Evolutionary conservation across 2,797 vertebrate genomes (phyloP), one percentile per base, ranked within the genome.

Genomic region (Adrianichthys oophorus): DNA sequence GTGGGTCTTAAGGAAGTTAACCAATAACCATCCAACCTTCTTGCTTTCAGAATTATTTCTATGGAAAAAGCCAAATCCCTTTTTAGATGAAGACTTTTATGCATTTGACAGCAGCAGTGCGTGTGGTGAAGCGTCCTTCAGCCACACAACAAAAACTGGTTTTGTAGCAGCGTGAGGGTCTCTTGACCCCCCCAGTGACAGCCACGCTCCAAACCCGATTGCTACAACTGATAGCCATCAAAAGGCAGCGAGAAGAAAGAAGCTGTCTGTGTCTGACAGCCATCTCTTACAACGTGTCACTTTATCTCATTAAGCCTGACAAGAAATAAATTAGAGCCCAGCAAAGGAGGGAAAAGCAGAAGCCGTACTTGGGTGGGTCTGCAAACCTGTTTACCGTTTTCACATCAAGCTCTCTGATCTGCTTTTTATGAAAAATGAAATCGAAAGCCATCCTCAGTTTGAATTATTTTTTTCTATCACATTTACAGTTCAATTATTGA

Each of bases 271-370:
- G 62, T 59, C 70, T 74, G 77, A 82, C 81, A 78, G 49, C 62
- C 73, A 48, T 78, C 65, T 65, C 60, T 63, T 41, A 58, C 62
- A 71, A 42, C 67, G 76, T 62, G n/a, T 64, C 71, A 70, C 75
- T 69, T 87, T 89, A 87, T 87, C 89, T 88, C 79, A 82, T 82
- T 72, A 75, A 55, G 65, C 57, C 71, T 81, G 82, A 83, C 81
- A 71, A 65, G 68, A 78, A 84, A 84, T 85, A 86, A 78, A 86
- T 84, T 69, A 76, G 66, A 80, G 72, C 75, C 72, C 52, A 52
- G 60, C 49, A 48, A 61, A 75, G 15, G 40, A 0, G 17, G 65
- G 40, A 24, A 62, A 76, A 78, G 70, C 55, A 62, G 37, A 17
- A 6, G 0, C 23, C 26, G 57, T 69, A 72, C 68, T 79, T 43